Conservation (phyloP, 2,888 invertebrate genomes). For the Chelonus formosanus region DNA sequence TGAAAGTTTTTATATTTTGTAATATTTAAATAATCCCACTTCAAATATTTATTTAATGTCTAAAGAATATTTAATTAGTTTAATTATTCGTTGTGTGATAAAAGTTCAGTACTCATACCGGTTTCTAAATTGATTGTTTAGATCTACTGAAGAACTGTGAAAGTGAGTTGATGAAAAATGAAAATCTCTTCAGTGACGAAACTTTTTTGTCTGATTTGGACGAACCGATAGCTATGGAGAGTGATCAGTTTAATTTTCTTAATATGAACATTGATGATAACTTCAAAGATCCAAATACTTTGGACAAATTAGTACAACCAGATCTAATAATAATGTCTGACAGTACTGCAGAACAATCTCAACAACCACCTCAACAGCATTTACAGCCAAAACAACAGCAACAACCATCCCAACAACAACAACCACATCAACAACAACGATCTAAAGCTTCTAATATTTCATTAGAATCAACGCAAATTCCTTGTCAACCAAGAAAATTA, state of each 20-base stretch:
- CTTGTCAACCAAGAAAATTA: slow-evolving; percentile 18
- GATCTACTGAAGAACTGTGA: slow-evolving; percentile 76
- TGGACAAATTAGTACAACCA: slow-evolving; percentile 24
- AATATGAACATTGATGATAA: slow-evolving; percentile 50
- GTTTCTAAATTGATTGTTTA: slow-evolving; percentile 53
- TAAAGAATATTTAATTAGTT: too few relatives aligned
- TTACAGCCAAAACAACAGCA: not conserved
- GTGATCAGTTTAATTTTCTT: slow-evolving; percentile 65
- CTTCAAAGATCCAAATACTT: slow-evolving; percentile 41
- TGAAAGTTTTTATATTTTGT: too few relatives aligned
- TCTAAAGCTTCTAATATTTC: not conserved
- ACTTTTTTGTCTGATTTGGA: slow-evolving; percentile 66
- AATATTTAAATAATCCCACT: too few relatives aligned
- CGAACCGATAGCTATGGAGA: slow-evolving; percentile 66
- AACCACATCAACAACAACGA: not conserved
- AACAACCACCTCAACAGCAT: slow-evolving; percentile 11
- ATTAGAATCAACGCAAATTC: slow-evolving; percentile 17
- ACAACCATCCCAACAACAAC: not conserved
- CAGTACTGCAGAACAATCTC: slow-evolving; percentile 7
- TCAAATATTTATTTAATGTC: too few relatives aligned
- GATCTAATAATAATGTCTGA: slow-evolving; percentile 30
- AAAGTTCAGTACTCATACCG: too few relatives aligned
- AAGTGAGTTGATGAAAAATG: slow-evolving; percentile 71
- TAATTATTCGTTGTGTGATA: too few relatives aligned
- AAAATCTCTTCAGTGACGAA: slow-evolving; percentile 68